phyloP scores from a whole-genome alignment of 2,888 invertebrate species.

The Diplazon laetatorius region DNA sequence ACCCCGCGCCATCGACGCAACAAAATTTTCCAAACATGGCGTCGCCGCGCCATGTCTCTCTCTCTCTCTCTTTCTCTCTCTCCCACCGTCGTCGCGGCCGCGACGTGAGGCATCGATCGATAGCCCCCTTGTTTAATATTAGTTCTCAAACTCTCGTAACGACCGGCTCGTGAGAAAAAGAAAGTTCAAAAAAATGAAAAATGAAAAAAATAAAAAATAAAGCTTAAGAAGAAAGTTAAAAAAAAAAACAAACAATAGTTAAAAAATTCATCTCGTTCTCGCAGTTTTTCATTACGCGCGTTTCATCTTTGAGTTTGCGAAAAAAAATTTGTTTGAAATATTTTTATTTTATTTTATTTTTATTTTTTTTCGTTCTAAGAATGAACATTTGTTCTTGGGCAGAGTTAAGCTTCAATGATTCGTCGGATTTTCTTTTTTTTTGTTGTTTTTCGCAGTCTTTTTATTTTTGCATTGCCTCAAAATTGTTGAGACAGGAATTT shows the following conservation, averaged over 20 bases:
- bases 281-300: constrained; percentile 7
- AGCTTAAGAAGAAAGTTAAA: constrained; percentile 64
- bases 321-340: not conserved
- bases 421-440: not conserved
- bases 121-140: constrained; percentile 82
- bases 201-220: too few species aligned
- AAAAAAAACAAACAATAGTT: not conserved
- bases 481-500: too few species aligned
- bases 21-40: constrained; percentile 82
- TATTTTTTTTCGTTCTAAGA: too few species aligned
- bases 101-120: constrained; percentile 80
- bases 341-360: not conserved
- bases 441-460: not conserved
- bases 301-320: not conserved
- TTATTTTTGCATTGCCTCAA: not conserved
- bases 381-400: too few species aligned
- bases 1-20: constrained; percentile 47
- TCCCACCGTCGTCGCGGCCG: constrained; percentile 69
- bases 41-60: constrained; percentile 78
- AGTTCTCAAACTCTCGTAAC: constrained; percentile 78
- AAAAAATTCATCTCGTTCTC: constrained; percentile 24
- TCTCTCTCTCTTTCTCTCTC: too few species aligned
- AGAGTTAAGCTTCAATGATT: too few species aligned
- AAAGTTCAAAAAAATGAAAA: constrained; percentile 13
- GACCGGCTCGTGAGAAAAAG: constrained; percentile 73